phyloP scores from a whole-genome alignment of 2,113 vertebrate genomes.

The Otus sunia region DNA sequence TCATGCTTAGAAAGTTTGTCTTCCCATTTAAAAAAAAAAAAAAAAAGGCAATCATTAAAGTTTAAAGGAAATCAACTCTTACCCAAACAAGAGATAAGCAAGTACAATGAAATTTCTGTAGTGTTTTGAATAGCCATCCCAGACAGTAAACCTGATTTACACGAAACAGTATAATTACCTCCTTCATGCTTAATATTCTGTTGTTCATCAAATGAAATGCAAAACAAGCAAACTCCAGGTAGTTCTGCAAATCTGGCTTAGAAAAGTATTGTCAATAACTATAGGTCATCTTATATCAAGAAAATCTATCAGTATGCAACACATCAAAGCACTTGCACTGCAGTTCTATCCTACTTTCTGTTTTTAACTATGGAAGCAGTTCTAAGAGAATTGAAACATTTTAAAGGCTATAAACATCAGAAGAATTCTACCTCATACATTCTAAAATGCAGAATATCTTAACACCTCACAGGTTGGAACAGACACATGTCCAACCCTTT shows the following conservation, averaged over 20 bases:
- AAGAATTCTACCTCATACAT: background rate
- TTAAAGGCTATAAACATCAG: conserved; percentile 58
- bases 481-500: background rate
- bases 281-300: conserved; percentile 56
- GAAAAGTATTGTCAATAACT: conserved; percentile 21
- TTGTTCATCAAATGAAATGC: conserved; percentile 51
- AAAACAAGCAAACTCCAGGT: conserved; percentile 23
- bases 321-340: conserved; percentile 60
- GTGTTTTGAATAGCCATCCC: conserved; percentile 36
- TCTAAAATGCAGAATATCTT: background rate
- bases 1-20: background rate
- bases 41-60: background rate
- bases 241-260: conserved; percentile 37
- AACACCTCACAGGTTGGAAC: background rate
- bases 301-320: conserved; percentile 42
- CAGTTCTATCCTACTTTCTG: conserved; percentile 9
- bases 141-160: conserved; percentile 58
- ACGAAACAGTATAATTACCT: conserved; percentile 56
- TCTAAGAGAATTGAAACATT: conserved; percentile 56
- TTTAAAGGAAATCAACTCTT: conserved; percentile 43
- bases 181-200: conserved; percentile 41
- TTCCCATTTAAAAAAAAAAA: background rate
- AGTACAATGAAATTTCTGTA: conserved; percentile 46
- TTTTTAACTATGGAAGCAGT: conserved; percentile 67
- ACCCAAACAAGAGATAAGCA: conserved; percentile 45